Base-by-base conservation (phyloP, 2,797 vertebrate species). In the Mormyrus hasselquistii region DNA sequence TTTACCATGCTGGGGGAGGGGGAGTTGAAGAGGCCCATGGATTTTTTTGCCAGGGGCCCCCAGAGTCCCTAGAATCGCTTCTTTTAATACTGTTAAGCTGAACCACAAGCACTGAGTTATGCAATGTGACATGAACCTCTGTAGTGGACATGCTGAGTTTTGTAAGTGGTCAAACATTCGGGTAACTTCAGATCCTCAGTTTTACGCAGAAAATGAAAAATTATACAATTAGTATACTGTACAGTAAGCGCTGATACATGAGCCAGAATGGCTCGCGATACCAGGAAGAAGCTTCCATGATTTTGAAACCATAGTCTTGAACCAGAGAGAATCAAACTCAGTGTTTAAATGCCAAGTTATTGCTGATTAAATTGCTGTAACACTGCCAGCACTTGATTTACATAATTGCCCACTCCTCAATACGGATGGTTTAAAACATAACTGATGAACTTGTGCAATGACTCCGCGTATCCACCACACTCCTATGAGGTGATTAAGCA, bases 291-390 rank as follows among this genome's bases (percentile, higher is more conserved):
- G n/a, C 79, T 19, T 83, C 38, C 38, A 16, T 16, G 79, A 49
- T 49, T 22, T 22, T 49, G 16, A 83, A 83, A 14, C 79, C 79
- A 83, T 14, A 83, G 41, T n/a, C 79, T n/a, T 49, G 79, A 44
- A 83, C 16, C 16, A 10, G 44, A n/a, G 49, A 38, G 53, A 55
- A 59, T 59, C 53, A 19, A 62, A 8, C 65, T 85, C 41, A 41
- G 52, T 49, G 55, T 57, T 59, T 85, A 52, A 52, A 10, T 59
- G 52, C n/a, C 38, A 16, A 49, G 76, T 62, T 65, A 69, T 53
- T 29, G 84, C 84, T 62, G 44, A 82, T 79, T 85, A 86, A 89
- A 89, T 85, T 89, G 57, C 82, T 85, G 14, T 89, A 89, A 55
- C 59, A 25, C 10, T 44, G 59, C 19, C 49, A 22, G 62, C 8